Evolutionary conservation across 2,113 vertebrate species (phyloP), one percentile per base, ranked within the genome.

Genomic region (Indicator maculatus): DNA sequence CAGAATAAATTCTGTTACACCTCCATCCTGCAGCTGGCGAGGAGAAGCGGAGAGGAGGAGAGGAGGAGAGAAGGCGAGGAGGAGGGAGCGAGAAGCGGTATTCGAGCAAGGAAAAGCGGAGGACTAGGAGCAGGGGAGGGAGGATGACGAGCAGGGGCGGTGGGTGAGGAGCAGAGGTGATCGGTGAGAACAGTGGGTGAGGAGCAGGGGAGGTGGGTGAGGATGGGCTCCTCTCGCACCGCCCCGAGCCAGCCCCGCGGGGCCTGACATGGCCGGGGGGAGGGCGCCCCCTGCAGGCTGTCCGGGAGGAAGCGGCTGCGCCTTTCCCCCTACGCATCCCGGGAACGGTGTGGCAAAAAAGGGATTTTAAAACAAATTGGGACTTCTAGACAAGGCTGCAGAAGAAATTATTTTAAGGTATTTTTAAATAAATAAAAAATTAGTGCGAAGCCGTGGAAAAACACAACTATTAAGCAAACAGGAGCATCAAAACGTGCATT

Each of bases 251-350:
- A 30, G 28, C 58, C 31, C 58, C 31, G 58, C 58, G 80, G 47
- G 31, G 27, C 33, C n/a, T 4, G 9, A 13, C 63, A 97, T 96
- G 94, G 88, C 94, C 97, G 96, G 88, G 97, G 69, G 93, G 93
- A 97, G 44, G 95, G 84, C 95, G 96, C 97, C 98, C 97, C 97
- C 98, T 98, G 97, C 90, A 90, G 98, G 96, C 71, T 15, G 18
- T 6, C 11, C 21, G 31, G 11, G 38, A 38, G 23, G 36, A 27
- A 16, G 15, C 24, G 33, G 61, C 61, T 17, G 31, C 23, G 45
- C 45, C 41, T 23, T 5, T 14, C 58, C 6, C 33, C 65, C 9
- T 28, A 4, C 19, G 39, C 2, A 10, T 7, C 7, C 3, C 28
- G 41, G 31, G 8, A 20, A 23, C 2, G 39, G 11, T 5, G 27